Base-by-base conservation (phyloP, 1,140 invertebrate species). In the Luehdorfia chinensis region DNA sequence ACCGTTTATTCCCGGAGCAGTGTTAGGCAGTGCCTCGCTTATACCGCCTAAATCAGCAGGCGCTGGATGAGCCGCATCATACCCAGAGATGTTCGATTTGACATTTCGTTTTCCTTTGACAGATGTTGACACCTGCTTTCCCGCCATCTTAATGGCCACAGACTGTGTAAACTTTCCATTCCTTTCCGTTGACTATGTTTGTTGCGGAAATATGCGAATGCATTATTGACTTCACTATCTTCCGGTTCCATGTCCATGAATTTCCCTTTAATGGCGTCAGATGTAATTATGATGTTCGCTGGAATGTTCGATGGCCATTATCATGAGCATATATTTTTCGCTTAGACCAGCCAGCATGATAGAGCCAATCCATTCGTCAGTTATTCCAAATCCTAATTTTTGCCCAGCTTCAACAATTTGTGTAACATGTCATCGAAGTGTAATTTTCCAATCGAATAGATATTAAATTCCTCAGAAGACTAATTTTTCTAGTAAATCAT, bases 151-250 rank as follows among this genome's bases (percentile, higher is more conserved):
- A 3, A 4, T 21, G 19, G 7, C 3, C 19, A 21, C 3, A 21
- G 19, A 21, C 19, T 21, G 19, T 21, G 19, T 21, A 21, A 3
- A 4, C 19, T 21, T 21, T 21, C 19, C 19, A 21, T 21, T 21
- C 19, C 3, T n/a, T 21, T 21, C 19, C 19, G 7, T 21, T 21
- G 7, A 4, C 7, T 4, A 7, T 4, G 7, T 21, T 21, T 21
- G 19, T 11, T 7, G 11, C 21, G 16, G 11, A 47, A 53, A 31
- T 25, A 21, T 31, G 33, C 41, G 11, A 27, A 28, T 15, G 14
- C 16, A 34, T 31, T 32, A 49, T 23, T 28, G 0, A 15, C 16
- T 7, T 27, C 18, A 9, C 7, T 14, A 30, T 2, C 6, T 9
- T 46, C 28, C 18, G 28, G 5, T 11, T 39, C 25, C 25, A 28